Conservation (phyloP, 92 coral and sea anemone genomes). For the Palythoa heliodiscus region DNA sequence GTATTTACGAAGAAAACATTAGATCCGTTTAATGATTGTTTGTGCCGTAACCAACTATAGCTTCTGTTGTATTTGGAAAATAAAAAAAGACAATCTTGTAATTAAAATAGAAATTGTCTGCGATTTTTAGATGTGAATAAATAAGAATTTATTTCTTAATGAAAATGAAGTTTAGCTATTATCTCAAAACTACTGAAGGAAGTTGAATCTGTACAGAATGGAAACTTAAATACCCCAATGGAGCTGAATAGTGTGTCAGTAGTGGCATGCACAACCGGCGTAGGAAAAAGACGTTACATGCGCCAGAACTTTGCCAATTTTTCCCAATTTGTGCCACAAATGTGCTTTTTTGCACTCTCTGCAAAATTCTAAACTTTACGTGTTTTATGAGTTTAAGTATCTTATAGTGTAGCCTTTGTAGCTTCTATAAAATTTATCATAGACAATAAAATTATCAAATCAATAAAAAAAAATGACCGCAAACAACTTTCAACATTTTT, state of each 20-base stretch:
- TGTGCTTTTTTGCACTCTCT: neutral
- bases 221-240: too few species aligned
- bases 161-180: neutral
- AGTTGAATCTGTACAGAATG: neutral
- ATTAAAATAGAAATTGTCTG: neutral
- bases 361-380: neutral
- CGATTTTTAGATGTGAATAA: neutral
- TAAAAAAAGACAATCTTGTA: neutral
- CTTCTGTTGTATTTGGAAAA: neutral
- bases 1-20: slow-evolving; percentile 11
- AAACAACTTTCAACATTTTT: slow-evolving; percentile 7
- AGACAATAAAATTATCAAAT: neutral
- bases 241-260: too few species aligned
- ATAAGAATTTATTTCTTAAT: neutral
- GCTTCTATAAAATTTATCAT: neutral
- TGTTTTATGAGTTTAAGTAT: neutral
- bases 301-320: neutral
- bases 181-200: neutral
- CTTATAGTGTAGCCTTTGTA: neutral
- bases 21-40: neutral
- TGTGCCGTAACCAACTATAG: neutral
- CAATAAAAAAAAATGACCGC: neutral
- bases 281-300: too few species aligned
- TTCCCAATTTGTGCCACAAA: neutral
- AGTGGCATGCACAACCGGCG: too few species aligned